A percentile compares a stretch with the other conserved stretches of the same genome.
Conservation (phyloP, 2,113 vertebrate species). For the Reinhardtius hippoglossoides region DNA sequence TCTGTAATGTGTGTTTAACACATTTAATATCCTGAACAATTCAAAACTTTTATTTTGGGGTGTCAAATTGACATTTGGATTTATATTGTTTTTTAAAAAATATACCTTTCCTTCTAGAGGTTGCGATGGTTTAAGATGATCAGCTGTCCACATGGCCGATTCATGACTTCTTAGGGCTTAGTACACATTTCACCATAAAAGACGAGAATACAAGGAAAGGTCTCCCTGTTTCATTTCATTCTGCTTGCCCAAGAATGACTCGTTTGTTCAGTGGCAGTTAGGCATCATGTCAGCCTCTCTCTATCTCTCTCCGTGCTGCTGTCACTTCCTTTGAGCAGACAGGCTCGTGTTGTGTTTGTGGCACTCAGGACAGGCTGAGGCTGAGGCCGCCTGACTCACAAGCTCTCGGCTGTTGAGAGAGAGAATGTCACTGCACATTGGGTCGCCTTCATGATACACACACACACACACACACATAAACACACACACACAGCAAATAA, state of each 20-base stretch:
- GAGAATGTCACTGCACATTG: conserved; percentile 78
- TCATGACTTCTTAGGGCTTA: neutral
- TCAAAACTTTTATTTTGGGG: too few species aligned
- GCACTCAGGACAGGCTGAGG: conserved; percentile 49
- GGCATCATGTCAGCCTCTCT: conserved; percentile 5
- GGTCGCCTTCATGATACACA: conserved; percentile 54
- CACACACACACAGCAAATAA: conserved; percentile 14
- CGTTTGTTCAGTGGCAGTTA: neutral
- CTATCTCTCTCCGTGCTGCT: conserved; percentile 30
- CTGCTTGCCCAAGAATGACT: neutral
- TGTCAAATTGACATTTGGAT: too few species aligned
- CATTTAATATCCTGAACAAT: neutral
- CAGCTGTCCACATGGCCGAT: neutral
- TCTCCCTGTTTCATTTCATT: neutral
- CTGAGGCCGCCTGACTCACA: conserved; percentile 69
- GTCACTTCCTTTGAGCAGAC: conserved; percentile 62
- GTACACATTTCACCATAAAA: neutral
- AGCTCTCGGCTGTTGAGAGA: conserved; percentile 66
- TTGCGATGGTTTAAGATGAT: neutral
- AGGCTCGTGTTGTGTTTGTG: conserved; percentile 51
- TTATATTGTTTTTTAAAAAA: too few species aligned
- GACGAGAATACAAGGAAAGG: neutral
- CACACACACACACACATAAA: conserved; percentile 16
- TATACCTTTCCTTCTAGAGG: too few species aligned
- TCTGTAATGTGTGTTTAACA: too few species aligned